Conservation (phyloP, 2,888 invertebrate genomes). For the Sarcophaga carnaria region DNA sequence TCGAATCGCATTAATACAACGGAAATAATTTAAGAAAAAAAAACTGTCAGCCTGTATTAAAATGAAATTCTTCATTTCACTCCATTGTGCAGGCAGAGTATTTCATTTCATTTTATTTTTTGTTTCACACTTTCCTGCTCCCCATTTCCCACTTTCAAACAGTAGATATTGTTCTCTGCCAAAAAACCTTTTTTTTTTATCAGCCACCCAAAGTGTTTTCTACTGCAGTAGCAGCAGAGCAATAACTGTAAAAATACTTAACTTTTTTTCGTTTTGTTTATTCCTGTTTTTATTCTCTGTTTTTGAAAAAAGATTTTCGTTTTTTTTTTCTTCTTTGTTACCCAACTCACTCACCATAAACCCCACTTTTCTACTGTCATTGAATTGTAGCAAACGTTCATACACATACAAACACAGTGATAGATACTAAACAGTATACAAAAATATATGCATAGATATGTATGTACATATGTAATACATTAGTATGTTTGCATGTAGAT, state of each 20-base stretch:
- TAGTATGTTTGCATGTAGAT: background rate
- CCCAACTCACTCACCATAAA: slow-evolving; percentile 34
- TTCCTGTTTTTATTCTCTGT: slow-evolving; percentile 13
- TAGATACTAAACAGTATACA: background rate
- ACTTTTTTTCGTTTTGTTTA: slow-evolving; percentile 26
- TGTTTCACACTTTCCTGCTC: no score
- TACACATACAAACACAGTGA: background rate
- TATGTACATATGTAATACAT: background rate
- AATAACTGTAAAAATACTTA: slow-evolving; percentile 58
- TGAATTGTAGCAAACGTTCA: background rate
- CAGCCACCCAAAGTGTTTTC: slow-evolving; percentile 36
- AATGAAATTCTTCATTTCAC: no score
- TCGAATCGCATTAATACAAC: no score
- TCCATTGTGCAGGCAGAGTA: no score
- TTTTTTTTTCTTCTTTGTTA: background rate
- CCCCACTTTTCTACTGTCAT: slow-evolving; percentile 37
- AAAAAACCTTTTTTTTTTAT: background rate
- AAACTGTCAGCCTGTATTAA: no score
- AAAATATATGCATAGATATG: slow-evolving; percentile 5
- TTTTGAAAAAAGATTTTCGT: slow-evolving; percentile 5
- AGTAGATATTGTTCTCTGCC: no score
- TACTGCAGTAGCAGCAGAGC: slow-evolving; percentile 30
- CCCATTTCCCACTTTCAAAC: no score
- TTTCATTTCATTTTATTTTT: no score
- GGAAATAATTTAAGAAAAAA: no score